Evolutionary conservation across 2,113 vertebrate species (phyloP), one percentile per base, ranked within the genome.

Genomic region (Eubucco bourcierii): DNA sequence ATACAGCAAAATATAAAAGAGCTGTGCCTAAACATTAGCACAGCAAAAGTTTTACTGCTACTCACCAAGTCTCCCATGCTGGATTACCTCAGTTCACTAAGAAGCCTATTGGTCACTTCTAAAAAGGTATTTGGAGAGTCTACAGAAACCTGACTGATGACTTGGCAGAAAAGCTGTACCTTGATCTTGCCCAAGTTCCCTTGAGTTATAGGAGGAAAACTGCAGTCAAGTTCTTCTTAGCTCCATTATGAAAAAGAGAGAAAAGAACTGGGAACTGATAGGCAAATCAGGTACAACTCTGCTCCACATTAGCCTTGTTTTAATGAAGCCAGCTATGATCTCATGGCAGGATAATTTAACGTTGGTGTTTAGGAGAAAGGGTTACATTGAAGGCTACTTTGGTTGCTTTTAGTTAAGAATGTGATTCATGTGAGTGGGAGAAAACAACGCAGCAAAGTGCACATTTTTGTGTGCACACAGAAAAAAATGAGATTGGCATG

Each of bases 391-490:
- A 86, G 68, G 66, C 83, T 77, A 16, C 28, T 72, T 91, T 84
- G 56, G 52, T 88, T 79, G 90, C 87, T 75, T 91, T 68, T 72
- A 58, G 73, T 68, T 68, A 96, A 94, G 91, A 96, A 97, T 95
- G 88, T 53, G 76, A 94, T 91, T 94, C 56, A 97, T 84, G 66
- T 78, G 93, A 96, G 96, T 96, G 91, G 97, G 96, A 96, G 96
- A 95, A 92, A 92, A 89, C 37, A 88, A 73, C 3, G 12, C 47
- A 78, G 71, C 46, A 88, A 83, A 81, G 89, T 68, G 47, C 60
- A 74, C 24, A 63, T 90, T 94, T 95, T 89, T 84, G 28, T 83
- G 17, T 10, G 25, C 19, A 11, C 31, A 34, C 19, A 78, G 24
- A 94, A 90, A 95, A 95, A 94, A 20, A 90, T 58, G 41, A 71